Evolutionary conservation across 2,797 vertebrate species (phyloP), one percentile per base, ranked within the genome.

Genomic region (Phrynocephalus forsythii): DNA sequence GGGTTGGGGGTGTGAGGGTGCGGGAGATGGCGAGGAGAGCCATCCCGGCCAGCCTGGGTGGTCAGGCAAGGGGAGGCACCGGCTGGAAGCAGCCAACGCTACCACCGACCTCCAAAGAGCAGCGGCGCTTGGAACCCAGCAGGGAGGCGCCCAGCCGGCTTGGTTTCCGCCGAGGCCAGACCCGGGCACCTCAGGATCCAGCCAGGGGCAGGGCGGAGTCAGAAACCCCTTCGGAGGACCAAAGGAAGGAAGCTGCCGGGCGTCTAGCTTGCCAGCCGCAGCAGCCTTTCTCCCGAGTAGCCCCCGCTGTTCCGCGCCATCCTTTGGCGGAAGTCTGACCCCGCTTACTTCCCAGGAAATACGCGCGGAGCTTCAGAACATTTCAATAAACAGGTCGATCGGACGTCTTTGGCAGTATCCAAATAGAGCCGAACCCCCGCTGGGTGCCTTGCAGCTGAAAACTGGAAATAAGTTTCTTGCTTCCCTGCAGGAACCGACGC

Each of bases 11-110:
- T 22, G 56, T 1, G 60, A 0, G 18, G 60, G 60, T 20, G 83
- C 94, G 94, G 30, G 69, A 22, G 8, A 60, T 1, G 3, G 87
- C 82, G 73, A 22, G 52, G 38, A 33, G 1, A 38, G 56, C 56
- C 28, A 92, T 86, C 89, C 86, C 88, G 20, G 95, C 94, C 97
- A 94, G 95, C 97, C 94, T 97, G 98, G 98, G 98, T 98, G 98
- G 98, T 96, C 97, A 83, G 48, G 84, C 16, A 81, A 95, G 52
- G 13, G 95, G 94, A 95, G 94, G 90, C 63, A 94, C 48, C 83
- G 93, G 94, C 89, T 86, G 89, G 52, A 80, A 73, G 88, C 75
- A 86, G 91, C 95, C 94, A 77, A 26, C 26, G 67, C 63, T 48
- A 8, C 79, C 71, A 13, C 79, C 71, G 75, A 30, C 76, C 82